phyloP scores from a whole-genome alignment of 2,888 invertebrate species.

The Aphrophora alni region DNA sequence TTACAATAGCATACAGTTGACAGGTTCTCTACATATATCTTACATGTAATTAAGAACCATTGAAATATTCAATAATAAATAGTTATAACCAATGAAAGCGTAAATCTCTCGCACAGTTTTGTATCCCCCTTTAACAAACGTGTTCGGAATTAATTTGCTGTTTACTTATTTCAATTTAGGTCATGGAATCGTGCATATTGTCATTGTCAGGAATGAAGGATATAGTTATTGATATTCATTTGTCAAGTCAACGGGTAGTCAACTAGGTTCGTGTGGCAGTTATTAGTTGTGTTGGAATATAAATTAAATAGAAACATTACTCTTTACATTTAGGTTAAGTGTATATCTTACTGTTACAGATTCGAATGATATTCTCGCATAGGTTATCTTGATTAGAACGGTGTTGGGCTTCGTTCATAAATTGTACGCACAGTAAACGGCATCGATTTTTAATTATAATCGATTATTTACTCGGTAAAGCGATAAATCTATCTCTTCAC shows the following conservation, averaged over 20 bases:
- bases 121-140: neutral
- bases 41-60: neutral
- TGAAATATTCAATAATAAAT: neutral
- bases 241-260: neutral
- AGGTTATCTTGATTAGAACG: no score
- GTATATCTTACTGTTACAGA: neutral
- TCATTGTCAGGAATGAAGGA: neutral
- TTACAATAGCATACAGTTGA: no score
- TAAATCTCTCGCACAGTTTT: neutral
- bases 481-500: neutral
- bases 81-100: no score
- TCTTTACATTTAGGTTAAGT: neutral
- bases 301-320: neutral
- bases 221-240: neutral
- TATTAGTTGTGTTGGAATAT: neutral
- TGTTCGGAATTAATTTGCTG: neutral
- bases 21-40: no score
- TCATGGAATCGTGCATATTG: neutral
- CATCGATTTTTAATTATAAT: neutral
- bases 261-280: neutral
- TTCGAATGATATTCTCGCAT: no score
- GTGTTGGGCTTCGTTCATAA: no score
- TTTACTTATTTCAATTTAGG: conserved; percentile 14
- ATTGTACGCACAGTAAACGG: no score
- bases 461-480: neutral